A percentile compares a stretch with the other conserved stretches of the same genome.
phyloP scores from a whole-genome alignment of 2,113 vertebrate genomes.

The Actinemys pallida region DNA sequence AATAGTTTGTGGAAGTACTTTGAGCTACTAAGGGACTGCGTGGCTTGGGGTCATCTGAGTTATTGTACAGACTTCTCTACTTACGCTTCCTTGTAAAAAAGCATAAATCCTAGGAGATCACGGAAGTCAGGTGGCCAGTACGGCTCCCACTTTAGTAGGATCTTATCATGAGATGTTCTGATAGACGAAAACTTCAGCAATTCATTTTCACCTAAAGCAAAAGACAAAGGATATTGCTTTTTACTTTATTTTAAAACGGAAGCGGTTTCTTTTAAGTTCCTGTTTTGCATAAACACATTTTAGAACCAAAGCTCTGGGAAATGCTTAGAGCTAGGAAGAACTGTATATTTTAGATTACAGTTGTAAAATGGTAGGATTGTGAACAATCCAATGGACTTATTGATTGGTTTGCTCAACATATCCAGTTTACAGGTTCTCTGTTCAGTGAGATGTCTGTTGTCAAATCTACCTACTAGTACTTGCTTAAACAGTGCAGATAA shows the following conservation, averaged over 20 bases:
- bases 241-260: not conserved
- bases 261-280: not conserved
- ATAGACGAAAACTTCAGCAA: slow-evolving; percentile 89
- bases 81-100: slow-evolving; percentile 99
- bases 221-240: not conserved
- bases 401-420: not conserved
- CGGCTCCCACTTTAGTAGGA: slow-evolving; percentile 91
- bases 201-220: slow-evolving; percentile 90
- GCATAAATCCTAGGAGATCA: slow-evolving; percentile 97
- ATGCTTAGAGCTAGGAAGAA: not conserved
- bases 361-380: not conserved
- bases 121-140: slow-evolving; percentile 96
- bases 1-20: not conserved
- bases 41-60: not conserved
- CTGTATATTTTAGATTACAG: not conserved
- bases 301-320: not conserved
- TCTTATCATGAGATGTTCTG: slow-evolving; percentile 86
- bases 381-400: not conserved
- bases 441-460: not conserved
- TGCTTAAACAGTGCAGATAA: not conserved
- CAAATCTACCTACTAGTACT: not conserved
- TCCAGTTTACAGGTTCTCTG: not conserved
- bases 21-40: rapidly evolving
- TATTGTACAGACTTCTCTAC: slow-evolving; percentile 54
- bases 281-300: not conserved